phyloP scores from a whole-genome alignment of 1,140 invertebrate genomes.

The Lordiphosa stackelbergi region DNA sequence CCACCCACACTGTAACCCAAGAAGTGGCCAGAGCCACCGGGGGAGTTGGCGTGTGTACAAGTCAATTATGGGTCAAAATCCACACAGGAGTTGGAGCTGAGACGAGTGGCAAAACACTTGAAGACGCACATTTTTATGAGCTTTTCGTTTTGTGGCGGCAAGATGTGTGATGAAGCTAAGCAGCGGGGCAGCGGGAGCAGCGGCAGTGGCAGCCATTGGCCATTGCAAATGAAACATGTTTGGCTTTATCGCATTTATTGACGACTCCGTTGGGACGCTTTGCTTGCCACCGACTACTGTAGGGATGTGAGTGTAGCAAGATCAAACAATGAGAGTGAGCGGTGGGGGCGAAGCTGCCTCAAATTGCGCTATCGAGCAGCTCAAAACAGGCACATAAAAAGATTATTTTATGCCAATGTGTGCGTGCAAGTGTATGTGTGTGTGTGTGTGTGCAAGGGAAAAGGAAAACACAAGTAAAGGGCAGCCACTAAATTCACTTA shows the following conservation, averaged over 20 bases:
- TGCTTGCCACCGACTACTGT: conserved; percentile 35
- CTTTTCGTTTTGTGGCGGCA: conserved; percentile 25
- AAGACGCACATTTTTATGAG: conserved; percentile 65
- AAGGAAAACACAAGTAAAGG: conserved; percentile 9
- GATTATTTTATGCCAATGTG: conserved; percentile 61
- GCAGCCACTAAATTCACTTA: conserved; percentile 62
- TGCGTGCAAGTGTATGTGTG: conserved; percentile 27
- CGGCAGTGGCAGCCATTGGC: conserved; percentile 34
- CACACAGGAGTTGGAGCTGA: conserved; percentile 56
- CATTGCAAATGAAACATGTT: conserved; percentile 73
- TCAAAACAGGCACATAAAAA: conserved; percentile 73
- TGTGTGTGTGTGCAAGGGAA: conserved; percentile 20
- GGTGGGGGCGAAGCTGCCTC: conserved; percentile 9
- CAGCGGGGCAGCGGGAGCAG: conserved; percentile 1
- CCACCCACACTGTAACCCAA: conserved; percentile 41
- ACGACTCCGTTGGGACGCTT: conserved; percentile 69
- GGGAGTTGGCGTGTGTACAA: conserved; percentile 71
- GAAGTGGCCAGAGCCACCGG: conserved; percentile 22
- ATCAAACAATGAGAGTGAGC: conserved; percentile 62
- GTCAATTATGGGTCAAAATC: conserved; percentile 73
- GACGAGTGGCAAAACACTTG: conserved; percentile 53
- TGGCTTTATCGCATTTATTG: conserved; percentile 75
- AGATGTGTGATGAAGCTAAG: conserved; percentile 13
- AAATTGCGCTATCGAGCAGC: conserved; percentile 64
- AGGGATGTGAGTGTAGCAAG: conserved; percentile 37